These are phyloP conservation scores for Hydrolagus affinis DNA, from an alignment of 2,113 vertebrate species.

Conservation along the genomic window DNA sequence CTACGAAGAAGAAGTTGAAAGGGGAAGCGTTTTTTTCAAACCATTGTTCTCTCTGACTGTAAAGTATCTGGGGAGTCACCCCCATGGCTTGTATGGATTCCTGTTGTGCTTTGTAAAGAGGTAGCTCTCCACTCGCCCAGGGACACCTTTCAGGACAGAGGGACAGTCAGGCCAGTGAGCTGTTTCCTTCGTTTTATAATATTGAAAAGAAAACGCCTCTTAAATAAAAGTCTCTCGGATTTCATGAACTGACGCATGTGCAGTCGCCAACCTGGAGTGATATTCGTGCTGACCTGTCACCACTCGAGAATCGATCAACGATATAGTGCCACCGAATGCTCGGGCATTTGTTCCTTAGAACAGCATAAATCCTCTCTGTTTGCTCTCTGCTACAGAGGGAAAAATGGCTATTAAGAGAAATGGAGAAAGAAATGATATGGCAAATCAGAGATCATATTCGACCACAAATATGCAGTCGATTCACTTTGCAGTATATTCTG, in stretches of 20 bases:
- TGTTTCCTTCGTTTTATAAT: background rate
- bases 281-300: background rate
- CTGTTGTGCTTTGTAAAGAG: background rate
- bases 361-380: too few relatives aligned
- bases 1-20: background rate
- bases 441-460: too few relatives aligned
- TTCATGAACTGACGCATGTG: background rate
- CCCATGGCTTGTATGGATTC: too few relatives aligned
- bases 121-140: background rate
- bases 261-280: background rate
- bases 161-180: background rate
- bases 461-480: too few relatives aligned
- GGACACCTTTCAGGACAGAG: background rate
- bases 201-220: background rate
- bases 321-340: too few relatives aligned
- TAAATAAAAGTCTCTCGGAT: background rate
- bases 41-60: too few relatives aligned
- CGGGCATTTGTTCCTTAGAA: too few relatives aligned
- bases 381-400: too few relatives aligned
- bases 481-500: too few relatives aligned
- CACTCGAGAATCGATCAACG: too few relatives aligned
- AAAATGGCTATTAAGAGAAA: too few relatives aligned
- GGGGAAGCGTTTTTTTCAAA: background rate
- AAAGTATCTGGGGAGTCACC: background rate
- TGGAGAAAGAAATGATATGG: too few relatives aligned